Evolutionary conservation across 2,113 vertebrate species (phyloP).

Genomic region (Sinocyclocheilus maitianheensis): DNA sequence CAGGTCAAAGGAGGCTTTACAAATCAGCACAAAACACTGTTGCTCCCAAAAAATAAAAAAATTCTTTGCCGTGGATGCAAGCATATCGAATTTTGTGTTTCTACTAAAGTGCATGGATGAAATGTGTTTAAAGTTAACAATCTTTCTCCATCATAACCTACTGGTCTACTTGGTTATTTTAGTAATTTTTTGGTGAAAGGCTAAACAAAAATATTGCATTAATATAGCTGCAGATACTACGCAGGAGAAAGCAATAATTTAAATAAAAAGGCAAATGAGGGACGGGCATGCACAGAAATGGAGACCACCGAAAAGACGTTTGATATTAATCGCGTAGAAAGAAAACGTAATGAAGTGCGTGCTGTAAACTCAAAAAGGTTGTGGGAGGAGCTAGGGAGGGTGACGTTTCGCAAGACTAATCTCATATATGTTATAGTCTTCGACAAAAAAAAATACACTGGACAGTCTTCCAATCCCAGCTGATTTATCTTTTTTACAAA

Average conservation of each 20-base stretch:
- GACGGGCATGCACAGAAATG: conserved; percentile 65
- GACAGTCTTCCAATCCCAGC: conserved; percentile 62
- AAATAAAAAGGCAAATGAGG: conserved; percentile 73
- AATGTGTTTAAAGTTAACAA: conserved; percentile 38
- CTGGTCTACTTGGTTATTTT: conserved; percentile 21
- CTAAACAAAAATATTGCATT: conserved; percentile 50
- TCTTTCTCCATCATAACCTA: conserved; percentile 34
- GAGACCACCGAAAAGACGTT: conserved; percentile 61
- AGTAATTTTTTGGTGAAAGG: conserved; percentile 13
- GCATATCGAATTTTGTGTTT: conserved; percentile 4
- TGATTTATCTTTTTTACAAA: conserved; percentile 67
- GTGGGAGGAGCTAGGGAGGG: conserved; percentile 33
- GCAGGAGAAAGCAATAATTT: conserved; percentile 79
- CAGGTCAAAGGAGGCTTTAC: conserved; percentile 29
- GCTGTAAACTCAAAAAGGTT: conserved; percentile 30
- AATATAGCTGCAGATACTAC: conserved; percentile 68
- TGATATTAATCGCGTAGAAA: background rate
- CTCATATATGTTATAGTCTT: conserved; percentile 40
- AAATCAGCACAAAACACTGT: conserved; percentile 29
- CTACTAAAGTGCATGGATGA: conserved; percentile 54
- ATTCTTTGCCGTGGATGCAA: conserved; percentile 4
- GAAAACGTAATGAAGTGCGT: background rate
- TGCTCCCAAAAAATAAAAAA: conserved; percentile 10
- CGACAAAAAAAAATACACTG: conserved; percentile 63
- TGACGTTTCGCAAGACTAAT: conserved; percentile 58